Base-by-base conservation (phyloP, 2,888 invertebrate species). In the Gortyna flavago region DNA sequence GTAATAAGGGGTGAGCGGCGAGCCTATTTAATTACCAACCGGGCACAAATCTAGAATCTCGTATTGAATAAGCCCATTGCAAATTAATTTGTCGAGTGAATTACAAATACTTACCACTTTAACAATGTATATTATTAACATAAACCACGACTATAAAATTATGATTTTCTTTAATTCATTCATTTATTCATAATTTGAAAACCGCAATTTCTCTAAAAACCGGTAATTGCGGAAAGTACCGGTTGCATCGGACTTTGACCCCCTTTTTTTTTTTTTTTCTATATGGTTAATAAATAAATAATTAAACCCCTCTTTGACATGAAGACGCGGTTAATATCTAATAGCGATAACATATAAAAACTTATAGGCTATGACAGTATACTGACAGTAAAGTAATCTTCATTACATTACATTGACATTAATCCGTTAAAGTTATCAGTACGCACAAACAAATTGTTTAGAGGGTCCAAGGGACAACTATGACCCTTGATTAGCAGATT, bases 181-280 rank as follows among this genome's bases (percentile, higher is more conserved):
- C 0, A 48, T 71, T 13, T 29, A 67, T 71, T 44, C 29, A 57
- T 29, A 7, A 44, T 41, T 8, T 5, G 13, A 72, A 72, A 64
- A 79, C 72, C 54, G 66, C 59, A 69, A 75, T 57, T 84, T 75
- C 38, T 67, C 68, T 48, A 75, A 82, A 77, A 82, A 84, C 79
- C 74, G 67, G 79, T 80, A 75, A 83, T 74, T 83, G 71, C 57
- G 70, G 75, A 81, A 80, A 82, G 82, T 66, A 83, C 83, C 75
- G 75, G 80, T 84, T 75, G 51, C 25, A 38, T 67, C 81, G 88
- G 88, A 86, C 79, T 89, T 89, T 88, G 83, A 88, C 87, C 80
- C 71, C 69, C n/a, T n/a, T n/a, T n/a, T n/a, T n/a, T n/a, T n/a
- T n/a, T n/a, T n/a, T n/a, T n/a, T n/a, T n/a, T n/a, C n/a, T n/a